Conservation (phyloP, 2,797 vertebrate species). For the Urosaurus nigricauda region DNA sequence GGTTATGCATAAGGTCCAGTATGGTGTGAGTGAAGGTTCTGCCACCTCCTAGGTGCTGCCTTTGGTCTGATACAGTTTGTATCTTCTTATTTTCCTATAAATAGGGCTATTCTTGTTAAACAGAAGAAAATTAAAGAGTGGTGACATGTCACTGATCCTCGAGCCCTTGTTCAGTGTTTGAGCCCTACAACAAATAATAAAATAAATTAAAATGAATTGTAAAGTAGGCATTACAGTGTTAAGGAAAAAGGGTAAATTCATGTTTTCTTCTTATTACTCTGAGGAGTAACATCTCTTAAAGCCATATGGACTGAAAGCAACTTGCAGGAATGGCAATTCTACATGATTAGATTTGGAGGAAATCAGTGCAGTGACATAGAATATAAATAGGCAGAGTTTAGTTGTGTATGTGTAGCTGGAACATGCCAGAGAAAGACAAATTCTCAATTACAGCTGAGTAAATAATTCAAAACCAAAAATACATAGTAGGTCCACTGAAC, state of each 20-base stretch:
- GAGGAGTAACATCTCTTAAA: slow-evolving; percentile 20
- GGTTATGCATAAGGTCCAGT: background rate
- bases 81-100: background rate
- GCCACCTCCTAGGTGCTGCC: background rate
- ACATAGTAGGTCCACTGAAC: background rate
- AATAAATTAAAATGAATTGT: background rate
- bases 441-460: slow-evolving; percentile 35
- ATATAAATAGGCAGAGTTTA: background rate
- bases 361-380: slow-evolving; percentile 34
- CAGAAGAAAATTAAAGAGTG: background rate
- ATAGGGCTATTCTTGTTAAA: background rate
- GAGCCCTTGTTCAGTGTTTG: background rate
- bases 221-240: background rate
- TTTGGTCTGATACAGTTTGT: background rate
- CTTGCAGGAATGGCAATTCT: background rate
- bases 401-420: background rate
- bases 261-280: background rate
- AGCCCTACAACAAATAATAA: background rate
- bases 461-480: slow-evolving; percentile 23
- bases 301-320: background rate
- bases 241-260: background rate
- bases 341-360: slow-evolving; percentile 13
- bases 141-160: background rate
- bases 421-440: slow-evolving; percentile 19
- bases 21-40: no score